Conservation (phyloP, 2,888 invertebrate species). For the Cheilosia vulpina region DNA sequence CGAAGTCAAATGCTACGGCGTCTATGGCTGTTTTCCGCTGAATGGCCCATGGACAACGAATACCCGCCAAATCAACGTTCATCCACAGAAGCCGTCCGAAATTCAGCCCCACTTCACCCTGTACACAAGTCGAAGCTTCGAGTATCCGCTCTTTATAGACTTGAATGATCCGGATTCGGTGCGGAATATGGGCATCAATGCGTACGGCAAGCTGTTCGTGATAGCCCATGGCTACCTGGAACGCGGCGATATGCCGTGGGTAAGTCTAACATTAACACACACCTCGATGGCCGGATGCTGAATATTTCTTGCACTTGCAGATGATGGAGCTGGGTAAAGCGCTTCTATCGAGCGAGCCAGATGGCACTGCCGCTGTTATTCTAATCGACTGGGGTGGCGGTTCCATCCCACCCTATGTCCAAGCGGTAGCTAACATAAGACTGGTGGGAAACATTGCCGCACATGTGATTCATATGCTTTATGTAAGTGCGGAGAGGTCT, state of each 20-base stretch:
- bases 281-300: not conserved
- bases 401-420: conserved; percentile 94
- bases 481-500: conserved; percentile 82
- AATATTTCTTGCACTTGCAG: conserved; percentile 80
- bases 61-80: conserved; percentile 90
- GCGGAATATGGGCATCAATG: conserved; percentile 86
- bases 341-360: conserved; percentile 86
- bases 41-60: conserved; percentile 91
- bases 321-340: conserved; percentile 89
- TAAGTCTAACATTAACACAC: conserved; percentile 81
- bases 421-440: conserved; percentile 95
- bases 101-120: conserved; percentile 86
- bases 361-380: conserved; percentile 89
- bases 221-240: conserved; percentile 95
- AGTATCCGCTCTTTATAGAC: conserved; percentile 86
- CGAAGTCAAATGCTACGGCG: conserved; percentile 89
- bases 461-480: conserved; percentile 86
- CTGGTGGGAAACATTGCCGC: conserved; percentile 93
- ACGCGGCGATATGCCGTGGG: conserved; percentile 92
- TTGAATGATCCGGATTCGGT: conserved; percentile 88
- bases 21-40: conserved; percentile 92
- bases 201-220: conserved; percentile 88
- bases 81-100: conserved; percentile 89
- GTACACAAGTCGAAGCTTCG: conserved; percentile 84
- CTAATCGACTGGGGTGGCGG: conserved; percentile 94